Percentiles rank a stretch among this genome's conserved stretches.
These are phyloP conservation scores for Lepus europaeus DNA, from an alignment of 2,113 vertebrate genomes.

Conservation along the genomic window DNA sequence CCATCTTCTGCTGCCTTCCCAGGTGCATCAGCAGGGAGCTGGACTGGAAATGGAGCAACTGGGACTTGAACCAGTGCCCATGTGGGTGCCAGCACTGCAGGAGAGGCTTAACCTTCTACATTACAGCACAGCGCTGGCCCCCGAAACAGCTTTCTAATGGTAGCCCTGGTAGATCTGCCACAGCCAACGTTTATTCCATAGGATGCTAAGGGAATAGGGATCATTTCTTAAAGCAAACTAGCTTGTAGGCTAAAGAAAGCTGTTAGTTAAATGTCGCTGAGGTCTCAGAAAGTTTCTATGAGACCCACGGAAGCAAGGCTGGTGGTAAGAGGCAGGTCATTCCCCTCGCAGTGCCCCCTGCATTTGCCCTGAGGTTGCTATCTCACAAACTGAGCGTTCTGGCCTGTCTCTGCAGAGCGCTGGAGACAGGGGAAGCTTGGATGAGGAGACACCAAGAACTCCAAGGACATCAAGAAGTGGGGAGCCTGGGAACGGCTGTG, in stretches of 20 bases:
- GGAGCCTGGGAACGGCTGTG: not conserved
- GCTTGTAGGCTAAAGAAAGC: not conserved
- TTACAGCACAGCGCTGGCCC: too few relatives aligned
- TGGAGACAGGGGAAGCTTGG: not conserved
- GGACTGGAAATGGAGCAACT: too few relatives aligned
- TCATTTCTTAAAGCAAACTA: not conserved
- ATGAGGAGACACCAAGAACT: not conserved
- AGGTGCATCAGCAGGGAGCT: too few relatives aligned
- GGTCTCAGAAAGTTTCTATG: not conserved
- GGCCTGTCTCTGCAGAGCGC: not conserved
- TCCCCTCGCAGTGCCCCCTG: not conserved
- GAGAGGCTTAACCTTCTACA: too few relatives aligned
- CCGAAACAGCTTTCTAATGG: not conserved
- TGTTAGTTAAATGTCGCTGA: not conserved
- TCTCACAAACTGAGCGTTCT: not conserved
- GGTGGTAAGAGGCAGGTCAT: not conserved
- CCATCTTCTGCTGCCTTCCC: too few relatives aligned
- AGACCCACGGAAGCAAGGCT: not conserved
- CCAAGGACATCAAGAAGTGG: not conserved
- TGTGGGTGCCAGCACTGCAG: too few relatives aligned
- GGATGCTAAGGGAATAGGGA: slow-evolving; percentile 20
- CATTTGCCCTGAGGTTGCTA: not conserved
- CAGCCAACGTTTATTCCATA: slow-evolving; percentile 1
- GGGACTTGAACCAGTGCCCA: too few relatives aligned
- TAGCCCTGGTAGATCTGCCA: not conserved